Evolutionary conservation across 2,797 vertebrate genomes (phyloP), one percentile per base, ranked within the genome.

Genomic region (Rhincodon typus): DNA sequence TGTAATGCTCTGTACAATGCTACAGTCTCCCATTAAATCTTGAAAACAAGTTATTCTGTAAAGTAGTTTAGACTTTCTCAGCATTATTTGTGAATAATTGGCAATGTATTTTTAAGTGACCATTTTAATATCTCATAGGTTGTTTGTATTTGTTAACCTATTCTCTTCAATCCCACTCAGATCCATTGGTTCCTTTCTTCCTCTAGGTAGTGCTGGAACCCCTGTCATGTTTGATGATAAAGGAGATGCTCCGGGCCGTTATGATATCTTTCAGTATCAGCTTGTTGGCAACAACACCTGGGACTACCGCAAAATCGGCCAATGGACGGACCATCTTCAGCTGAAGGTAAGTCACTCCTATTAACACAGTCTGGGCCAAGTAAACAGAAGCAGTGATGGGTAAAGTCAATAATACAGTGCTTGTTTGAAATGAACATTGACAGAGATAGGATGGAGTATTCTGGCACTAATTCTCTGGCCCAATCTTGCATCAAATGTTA

Each of bases 181-280:
- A 50, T 53, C 50, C 27, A 34, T 34, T 74, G 67, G 67, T n/a
- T 94, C 69, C 72, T 90, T 96, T 94, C 96, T 93, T 96, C 96
- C 96, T 95, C 91, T 96, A 99, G 99, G 99, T 96, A 99, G 99
- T 23, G 99, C 99, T 94, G 98, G 98, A 96, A 99, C 99, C 23
- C 98, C 98, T 91, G 99, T 99, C 96, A 98, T 99, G 97, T 99
- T 99, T 97, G 99, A 99, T 97, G 99, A 98, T 96, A 99, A 99
- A 0, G 99, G 99, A 0, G 99, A 99, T 4, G 99, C 99, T 0
- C 98, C 99, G 0, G 99, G 99, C 86, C 98, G 99, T 95, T 99
- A 99, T 0, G 99, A 99, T 98, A 98, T 99, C 97, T 99, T 99
- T 97, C 99, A 99, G 97, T 99, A 98, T 97, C 99, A 99, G 97